These are phyloP conservation scores for Tamias sibiricus DNA, from an alignment of 2,113 vertebrate genomes.

Conservation along the genomic window DNA sequence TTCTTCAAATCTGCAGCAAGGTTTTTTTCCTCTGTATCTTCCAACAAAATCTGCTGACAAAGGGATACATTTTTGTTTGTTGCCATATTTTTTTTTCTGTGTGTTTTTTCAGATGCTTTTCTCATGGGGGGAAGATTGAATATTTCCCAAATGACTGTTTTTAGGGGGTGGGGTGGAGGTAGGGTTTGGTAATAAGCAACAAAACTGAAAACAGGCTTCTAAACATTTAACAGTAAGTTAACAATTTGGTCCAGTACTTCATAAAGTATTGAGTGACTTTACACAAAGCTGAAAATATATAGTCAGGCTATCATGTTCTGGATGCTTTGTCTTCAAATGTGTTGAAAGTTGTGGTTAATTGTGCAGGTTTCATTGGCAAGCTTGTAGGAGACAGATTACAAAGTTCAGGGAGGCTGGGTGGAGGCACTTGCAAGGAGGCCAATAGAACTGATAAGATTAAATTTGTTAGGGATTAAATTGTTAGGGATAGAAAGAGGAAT, in stretches of 20 bases:
- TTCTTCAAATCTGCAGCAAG: conserved; percentile 42
- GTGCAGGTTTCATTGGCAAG: background rate
- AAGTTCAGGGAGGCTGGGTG: background rate
- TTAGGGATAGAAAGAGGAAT: background rate
- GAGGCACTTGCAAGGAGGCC: background rate
- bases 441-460: background rate
- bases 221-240: conserved; percentile 29
- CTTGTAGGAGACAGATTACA: background rate
- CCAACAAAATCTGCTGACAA: conserved; percentile 65
- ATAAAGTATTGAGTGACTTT: background rate
- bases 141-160: conserved; percentile 46
- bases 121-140: conserved; percentile 39
- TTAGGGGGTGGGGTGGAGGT: background rate
- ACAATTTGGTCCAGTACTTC: conserved; percentile 23
- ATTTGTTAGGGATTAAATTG: background rate
- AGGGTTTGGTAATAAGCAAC: conserved; percentile 57
- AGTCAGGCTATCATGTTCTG: background rate
- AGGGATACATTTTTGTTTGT: conserved; percentile 50
- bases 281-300: conserved; percentile 7
- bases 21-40: background rate
- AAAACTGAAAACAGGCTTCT: conserved; percentile 57
- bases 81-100: conserved; percentile 29
- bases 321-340: conserved; percentile 34
- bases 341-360: background rate
- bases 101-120: conserved; percentile 39